Evolutionary conservation across 2,888 invertebrate species (phyloP), one percentile per base, ranked within the genome.

Genomic region (Allolobophora icterica): DNA sequence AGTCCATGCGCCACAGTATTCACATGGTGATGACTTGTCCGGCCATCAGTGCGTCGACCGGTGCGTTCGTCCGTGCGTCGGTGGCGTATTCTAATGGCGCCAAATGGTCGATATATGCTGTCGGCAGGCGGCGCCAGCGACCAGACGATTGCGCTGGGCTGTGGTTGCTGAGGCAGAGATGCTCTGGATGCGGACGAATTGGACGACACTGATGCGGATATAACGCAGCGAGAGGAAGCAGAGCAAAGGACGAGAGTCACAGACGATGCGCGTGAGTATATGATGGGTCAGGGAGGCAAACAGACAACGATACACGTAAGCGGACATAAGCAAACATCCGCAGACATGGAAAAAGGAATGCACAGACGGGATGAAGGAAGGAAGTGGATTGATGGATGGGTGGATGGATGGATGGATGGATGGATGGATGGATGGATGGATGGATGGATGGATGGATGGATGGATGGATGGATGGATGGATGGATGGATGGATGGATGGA

Each of bases 401-500:
- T 6, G n/a, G 71, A n/a, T 4, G 71, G 71, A 71, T 4, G 8
- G 91, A 91, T 58, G 83, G 71, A 21, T 30, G 3, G 71, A 21
- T 4, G 71, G n/a, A 30, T 6, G n/a, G 71, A 30, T 71, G 21
- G 71, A 71, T n/a, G 3, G 3, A 71, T 30, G n/a, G 5, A 21
- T 30, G 71, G 8, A n/a, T 30, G 11, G 52, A 52, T 92, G n/a
- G 71, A 71, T 4, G 8, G 91, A 91, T 58, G 83, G 71, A 21
- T 30, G 3, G 71, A 21, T 4, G 71, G n/a, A 30, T 6, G n/a
- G 71, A 30, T 71, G 21, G 71, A 71, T n/a, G 3, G 3, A 71
- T 30, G n/a, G 5, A 21, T 30, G 71, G 8, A n/a, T 30, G 11
- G 52, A 52, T 92, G 91, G 91, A 58, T 83, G 91, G 91, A 91